phyloP scores from a whole-genome alignment of 1,140 invertebrate species.

The Plodia interpunctella region DNA sequence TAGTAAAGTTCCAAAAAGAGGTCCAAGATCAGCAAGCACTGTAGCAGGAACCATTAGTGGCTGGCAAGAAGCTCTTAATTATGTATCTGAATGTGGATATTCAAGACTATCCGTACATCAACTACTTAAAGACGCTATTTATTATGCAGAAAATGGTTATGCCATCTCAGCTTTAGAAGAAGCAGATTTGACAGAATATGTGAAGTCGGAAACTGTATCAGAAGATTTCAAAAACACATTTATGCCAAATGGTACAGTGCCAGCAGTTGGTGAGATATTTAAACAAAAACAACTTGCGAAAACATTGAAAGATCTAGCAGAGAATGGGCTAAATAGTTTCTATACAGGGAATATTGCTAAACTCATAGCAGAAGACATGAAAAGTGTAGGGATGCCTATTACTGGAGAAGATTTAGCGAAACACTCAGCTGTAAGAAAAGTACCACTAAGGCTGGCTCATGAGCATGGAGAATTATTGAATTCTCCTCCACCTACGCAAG shows the following conservation, averaged over 20 bases:
- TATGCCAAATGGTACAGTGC: constrained; percentile 36
- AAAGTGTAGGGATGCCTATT: constrained; percentile 51
- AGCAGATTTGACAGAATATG: constrained; percentile 20
- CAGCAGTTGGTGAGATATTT: constrained; percentile 45
- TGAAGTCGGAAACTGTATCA: constrained; percentile 17
- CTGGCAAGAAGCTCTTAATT: constrained; percentile 62
- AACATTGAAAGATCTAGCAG: constrained; percentile 44
- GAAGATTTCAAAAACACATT: constrained; percentile 43
- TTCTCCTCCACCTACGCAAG: constrained; percentile 60
- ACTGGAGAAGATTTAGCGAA: constrained; percentile 54
- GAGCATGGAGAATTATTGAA: constrained; percentile 52
- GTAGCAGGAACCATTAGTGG: constrained; percentile 62
- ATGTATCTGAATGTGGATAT: constrained; percentile 54
- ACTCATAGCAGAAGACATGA: constrained; percentile 55
- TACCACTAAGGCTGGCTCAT: constrained; percentile 45
- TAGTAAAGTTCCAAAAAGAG: constrained; percentile 43
- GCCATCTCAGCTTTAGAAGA: constrained; percentile 40
- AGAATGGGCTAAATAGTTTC: constrained; percentile 58
- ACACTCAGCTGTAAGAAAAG: constrained; percentile 48
- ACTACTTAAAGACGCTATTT: constrained; percentile 54
- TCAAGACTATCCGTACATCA: constrained; percentile 41
- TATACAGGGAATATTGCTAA: constrained; percentile 55
- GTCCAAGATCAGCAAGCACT: constrained; percentile 50
- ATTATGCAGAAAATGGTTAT: constrained; percentile 58
- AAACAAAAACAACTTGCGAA: constrained; percentile 49